Conservation (phyloP, 2,113 vertebrate species). For the Pseudorasbora parva region DNA sequence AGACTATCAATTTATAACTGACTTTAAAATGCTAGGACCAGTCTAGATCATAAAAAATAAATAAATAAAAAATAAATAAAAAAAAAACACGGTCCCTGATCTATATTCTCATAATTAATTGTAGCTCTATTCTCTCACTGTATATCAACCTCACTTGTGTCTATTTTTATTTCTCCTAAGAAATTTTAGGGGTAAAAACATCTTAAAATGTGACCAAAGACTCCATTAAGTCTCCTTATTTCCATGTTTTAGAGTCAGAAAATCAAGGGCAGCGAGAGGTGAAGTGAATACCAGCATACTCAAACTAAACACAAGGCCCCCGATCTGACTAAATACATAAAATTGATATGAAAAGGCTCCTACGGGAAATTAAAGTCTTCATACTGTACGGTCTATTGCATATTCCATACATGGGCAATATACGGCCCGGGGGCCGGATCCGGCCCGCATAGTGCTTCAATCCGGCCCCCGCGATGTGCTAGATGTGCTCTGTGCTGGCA, state of each 20-base stretch:
- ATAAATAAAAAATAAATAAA: no score
- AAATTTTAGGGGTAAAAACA: background rate
- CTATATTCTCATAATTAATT: background rate
- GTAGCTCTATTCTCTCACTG: background rate
- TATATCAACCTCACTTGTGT: background rate
- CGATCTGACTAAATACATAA: background rate
- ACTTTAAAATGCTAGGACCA: no score
- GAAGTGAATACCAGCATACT: background rate
- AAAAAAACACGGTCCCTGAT: background rate
- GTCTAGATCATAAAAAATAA: no score
- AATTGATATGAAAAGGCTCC: background rate
- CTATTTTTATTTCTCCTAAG: background rate
- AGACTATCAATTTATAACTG: no score
- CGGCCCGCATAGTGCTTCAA: no score
- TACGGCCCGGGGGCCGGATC: no score
- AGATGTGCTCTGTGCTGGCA: no score
- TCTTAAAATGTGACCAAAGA: background rate
- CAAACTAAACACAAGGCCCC: background rate
- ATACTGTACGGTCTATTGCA: background rate
- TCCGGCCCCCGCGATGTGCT: no score
- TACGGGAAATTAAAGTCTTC: slow-evolving; percentile 8
- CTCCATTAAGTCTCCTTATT: background rate
- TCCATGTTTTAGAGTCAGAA: background rate
- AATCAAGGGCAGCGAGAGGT: background rate
- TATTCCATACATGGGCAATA: no score